phyloP scores from a whole-genome alignment of 2,888 invertebrate species.

The Diarsia mendica region DNA sequence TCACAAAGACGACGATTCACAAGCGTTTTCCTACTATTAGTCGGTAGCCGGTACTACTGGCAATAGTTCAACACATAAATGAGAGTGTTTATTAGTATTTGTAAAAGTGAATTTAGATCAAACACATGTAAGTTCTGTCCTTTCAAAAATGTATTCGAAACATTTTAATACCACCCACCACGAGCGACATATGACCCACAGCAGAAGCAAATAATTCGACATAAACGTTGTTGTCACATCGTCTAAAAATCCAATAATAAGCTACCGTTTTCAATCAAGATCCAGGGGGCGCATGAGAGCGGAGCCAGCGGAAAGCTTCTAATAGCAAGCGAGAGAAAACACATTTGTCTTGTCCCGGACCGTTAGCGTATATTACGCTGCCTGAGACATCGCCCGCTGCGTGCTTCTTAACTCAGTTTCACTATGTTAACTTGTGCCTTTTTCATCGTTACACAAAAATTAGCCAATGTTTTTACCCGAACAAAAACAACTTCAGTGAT shows the following conservation, averaged over 20 bases:
- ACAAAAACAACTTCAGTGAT: constrained; percentile 49
- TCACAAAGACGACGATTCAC: background rate
- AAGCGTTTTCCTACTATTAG: background rate
- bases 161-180: background rate
- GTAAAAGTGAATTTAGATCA: background rate
- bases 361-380: constrained; percentile 89
- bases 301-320: constrained; percentile 77
- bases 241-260: constrained; percentile 79
- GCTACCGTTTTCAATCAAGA: constrained; percentile 85
- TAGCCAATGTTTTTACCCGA: constrained; percentile 59
- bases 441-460: constrained; percentile 76
- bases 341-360: constrained; percentile 90
- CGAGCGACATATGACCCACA: constrained; percentile 30
- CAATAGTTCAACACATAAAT: background rate
- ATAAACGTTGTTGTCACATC: constrained; percentile 62
- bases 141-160: background rate
- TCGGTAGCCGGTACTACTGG: background rate
- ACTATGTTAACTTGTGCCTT: constrained; percentile 74
- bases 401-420: constrained; percentile 81
- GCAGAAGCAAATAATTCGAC: constrained; percentile 60
- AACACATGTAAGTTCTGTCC: background rate
- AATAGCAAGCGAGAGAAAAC: constrained; percentile 88
- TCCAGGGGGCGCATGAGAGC: constrained; percentile 75
- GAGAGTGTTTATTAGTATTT: background rate
- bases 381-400: constrained; percentile 85